Conservation (phyloP, 35 echinoderm and acorn worm genomes). For the Lytechinus variegatus region DNA sequence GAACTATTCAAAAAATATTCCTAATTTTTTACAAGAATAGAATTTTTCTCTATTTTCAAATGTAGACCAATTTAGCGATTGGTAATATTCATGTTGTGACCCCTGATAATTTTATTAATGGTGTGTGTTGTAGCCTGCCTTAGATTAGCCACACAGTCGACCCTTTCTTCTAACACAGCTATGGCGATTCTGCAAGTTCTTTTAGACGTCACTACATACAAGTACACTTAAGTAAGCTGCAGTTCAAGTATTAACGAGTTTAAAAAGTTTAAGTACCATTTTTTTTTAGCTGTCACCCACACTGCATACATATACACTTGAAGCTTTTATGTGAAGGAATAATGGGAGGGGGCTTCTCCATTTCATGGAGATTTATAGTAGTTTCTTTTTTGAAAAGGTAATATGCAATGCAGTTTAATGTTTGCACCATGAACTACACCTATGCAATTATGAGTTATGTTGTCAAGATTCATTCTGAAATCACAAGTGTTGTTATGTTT, state of each 20-base stretch:
- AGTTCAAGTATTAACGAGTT: too few species aligned
- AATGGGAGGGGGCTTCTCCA: background rate
- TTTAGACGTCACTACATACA: background rate
- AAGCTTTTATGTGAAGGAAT: background rate
- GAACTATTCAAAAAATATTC: background rate
- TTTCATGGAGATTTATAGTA: background rate
- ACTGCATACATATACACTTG: background rate
- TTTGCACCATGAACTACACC: background rate
- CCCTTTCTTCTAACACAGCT: background rate
- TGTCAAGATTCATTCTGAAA: background rate
- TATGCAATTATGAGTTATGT: background rate
- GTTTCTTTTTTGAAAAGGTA: background rate
- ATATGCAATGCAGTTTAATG: background rate
- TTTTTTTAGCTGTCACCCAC: too few species aligned
- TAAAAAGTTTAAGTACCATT: too few species aligned
- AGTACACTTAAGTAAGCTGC: too few species aligned
- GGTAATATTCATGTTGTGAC: background rate
- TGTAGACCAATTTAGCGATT: background rate
- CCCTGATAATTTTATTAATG: background rate
- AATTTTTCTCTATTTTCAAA: slow-evolving; percentile 6
- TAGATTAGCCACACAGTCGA: background rate
- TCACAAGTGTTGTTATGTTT: background rate
- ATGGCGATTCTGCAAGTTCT: background rate
- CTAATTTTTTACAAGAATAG: background rate
- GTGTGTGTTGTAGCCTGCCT: background rate